Evolutionary conservation across 2,113 vertebrate genomes (phyloP).

Genomic region (Megalops atlanticus): DNA sequence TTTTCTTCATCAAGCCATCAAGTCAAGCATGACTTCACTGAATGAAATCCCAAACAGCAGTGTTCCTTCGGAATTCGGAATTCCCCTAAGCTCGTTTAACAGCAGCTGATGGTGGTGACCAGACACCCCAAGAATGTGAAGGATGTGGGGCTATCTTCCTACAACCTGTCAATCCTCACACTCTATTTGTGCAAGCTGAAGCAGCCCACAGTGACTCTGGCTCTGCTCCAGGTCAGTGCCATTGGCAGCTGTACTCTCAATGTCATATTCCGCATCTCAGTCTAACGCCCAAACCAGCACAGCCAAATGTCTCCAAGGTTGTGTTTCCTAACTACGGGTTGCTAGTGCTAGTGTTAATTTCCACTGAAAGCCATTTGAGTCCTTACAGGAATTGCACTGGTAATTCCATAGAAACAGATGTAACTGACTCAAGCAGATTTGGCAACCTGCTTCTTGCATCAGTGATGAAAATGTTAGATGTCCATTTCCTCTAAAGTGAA

Average conservation of each 20-base stretch:
- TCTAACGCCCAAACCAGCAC: not conserved
- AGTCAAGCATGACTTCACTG: not conserved
- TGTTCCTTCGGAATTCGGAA: no score
- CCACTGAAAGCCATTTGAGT: constrained; percentile 1
- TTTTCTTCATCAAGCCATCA: not conserved
- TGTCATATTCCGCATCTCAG: no score
- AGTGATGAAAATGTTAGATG: not conserved
- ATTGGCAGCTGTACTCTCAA: no score
- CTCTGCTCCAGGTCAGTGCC: no score
- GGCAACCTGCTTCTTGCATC: not conserved
- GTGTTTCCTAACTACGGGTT: not conserved
- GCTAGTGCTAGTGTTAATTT: constrained; percentile 7
- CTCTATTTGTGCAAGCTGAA: not conserved
- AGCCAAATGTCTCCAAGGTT: not conserved
- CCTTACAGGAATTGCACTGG: not conserved
- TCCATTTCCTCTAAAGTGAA: not conserved
- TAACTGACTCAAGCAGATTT: constrained; percentile 14
- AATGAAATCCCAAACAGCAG: no score
- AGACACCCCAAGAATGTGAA: not conserved
- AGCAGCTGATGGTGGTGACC: no score
- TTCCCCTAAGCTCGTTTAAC: no score
- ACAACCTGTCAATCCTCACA: not conserved
- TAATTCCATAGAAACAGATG: no score
- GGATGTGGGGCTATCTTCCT: not conserved
- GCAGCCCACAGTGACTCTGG: not conserved